Evolutionary conservation across 2,113 vertebrate genomes (phyloP).

Genomic region (Pituophis catenifer): DNA sequence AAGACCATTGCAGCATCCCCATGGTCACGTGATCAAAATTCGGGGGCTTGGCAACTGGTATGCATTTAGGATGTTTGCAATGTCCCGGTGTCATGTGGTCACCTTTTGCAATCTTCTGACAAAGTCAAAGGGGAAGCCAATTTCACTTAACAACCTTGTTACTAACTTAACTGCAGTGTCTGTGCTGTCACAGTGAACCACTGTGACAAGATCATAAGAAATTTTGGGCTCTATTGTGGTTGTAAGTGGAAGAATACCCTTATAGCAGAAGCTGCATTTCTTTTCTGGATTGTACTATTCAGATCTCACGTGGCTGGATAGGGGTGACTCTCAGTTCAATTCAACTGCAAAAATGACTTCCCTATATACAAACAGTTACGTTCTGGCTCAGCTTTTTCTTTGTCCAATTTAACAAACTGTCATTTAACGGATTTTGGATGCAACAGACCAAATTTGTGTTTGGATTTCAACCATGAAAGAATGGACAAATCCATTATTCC

Average conservation of each 20-base stretch:
- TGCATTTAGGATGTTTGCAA: neutral
- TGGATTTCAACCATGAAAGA: neutral
- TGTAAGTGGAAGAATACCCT: neutral
- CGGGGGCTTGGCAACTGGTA: neutral
- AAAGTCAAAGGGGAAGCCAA: neutral
- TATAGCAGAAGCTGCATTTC: neutral
- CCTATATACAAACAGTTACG: neutral
- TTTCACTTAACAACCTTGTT: neutral
- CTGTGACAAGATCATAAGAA: neutral
- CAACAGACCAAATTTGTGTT: neutral
- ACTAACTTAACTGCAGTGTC: neutral
- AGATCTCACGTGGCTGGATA: neutral
- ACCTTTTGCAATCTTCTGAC: neutral
- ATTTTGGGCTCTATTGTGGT: neutral
- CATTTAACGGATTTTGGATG: neutral
- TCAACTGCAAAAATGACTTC: neutral
- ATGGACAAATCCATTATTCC: neutral
- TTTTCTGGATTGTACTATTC: neutral
- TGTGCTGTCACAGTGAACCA: too few relatives aligned
- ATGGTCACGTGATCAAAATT: neutral
- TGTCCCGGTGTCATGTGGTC: neutral
- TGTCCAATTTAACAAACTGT: neutral
- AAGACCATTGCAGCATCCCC: neutral
- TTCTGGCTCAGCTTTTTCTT: neutral
- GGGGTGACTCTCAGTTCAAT: neutral